These are phyloP conservation scores for Aphidius gifuensis DNA, from an alignment of 1,140 invertebrate genomes.

Conservation along the genomic window DNA sequence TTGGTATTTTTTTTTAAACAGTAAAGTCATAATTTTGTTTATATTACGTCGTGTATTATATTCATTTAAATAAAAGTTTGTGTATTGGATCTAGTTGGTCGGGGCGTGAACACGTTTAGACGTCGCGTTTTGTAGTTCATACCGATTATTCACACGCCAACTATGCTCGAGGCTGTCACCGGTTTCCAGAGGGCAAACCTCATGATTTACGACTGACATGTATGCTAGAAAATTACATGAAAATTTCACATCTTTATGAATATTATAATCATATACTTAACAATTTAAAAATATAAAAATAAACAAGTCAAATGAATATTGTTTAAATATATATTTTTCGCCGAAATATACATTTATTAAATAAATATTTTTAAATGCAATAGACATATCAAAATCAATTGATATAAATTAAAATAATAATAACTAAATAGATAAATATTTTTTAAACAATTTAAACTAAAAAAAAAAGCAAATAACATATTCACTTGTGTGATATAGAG, in stretches of 20 bases:
- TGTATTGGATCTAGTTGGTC: not conserved
- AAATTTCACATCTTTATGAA: not conserved
- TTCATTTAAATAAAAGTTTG: not conserved
- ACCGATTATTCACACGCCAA: constrained; percentile 28
- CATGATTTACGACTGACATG: constrained; percentile 7
- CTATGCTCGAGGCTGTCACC: constrained; percentile 18
- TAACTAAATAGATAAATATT: not conserved
- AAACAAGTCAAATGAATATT: too few relatives aligned
- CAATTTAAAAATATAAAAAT: not conserved
- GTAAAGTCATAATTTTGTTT: too few relatives aligned
- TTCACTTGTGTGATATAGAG: not conserved
- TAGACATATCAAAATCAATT: too few relatives aligned
- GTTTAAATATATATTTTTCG: too few relatives aligned
- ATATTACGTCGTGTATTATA: too few relatives aligned
- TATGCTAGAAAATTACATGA: not conserved
- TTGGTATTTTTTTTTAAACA: too few relatives aligned
- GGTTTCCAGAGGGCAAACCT: not conserved
- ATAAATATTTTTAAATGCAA: too few relatives aligned
- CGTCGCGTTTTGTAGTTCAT: constrained; percentile 26
- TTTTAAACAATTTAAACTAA: not conserved
- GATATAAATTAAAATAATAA: not conserved
- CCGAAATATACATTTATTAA: too few relatives aligned
- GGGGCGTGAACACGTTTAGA: constrained; percentile 19
- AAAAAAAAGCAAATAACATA: constrained; percentile 2
- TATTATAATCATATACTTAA: too few relatives aligned